Percentiles rank a stretch among this genome's conserved stretches.
Conservation (phyloP, 2,888 invertebrate species). For the Protophormia terraenovae region DNA sequence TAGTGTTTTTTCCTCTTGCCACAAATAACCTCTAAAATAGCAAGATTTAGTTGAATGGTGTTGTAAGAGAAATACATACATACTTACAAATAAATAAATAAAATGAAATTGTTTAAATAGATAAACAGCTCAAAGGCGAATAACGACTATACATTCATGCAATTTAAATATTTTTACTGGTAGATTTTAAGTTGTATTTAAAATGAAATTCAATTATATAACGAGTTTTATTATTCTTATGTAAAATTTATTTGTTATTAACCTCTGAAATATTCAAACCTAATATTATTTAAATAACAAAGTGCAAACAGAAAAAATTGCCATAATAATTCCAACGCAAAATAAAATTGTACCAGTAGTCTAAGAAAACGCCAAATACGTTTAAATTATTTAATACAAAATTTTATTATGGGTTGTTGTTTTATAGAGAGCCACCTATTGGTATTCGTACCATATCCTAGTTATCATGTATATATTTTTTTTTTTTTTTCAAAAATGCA, state of each 20-base stretch:
- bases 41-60: conserved; percentile 34
- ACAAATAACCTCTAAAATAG: conserved; percentile 55
- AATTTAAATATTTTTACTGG: background rate
- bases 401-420: too few relatives aligned
- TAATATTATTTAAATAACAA: too few relatives aligned
- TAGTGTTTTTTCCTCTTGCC: background rate
- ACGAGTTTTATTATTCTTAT: background rate
- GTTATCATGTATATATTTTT: too few relatives aligned
- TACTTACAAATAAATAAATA: conserved; percentile 12
- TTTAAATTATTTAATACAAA: too few relatives aligned
- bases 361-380: too few relatives aligned
- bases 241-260: background rate
- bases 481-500: too few relatives aligned
- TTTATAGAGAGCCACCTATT: too few relatives aligned
- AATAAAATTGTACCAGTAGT: too few relatives aligned
- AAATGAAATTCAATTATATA: background rate
- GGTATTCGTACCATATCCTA: too few relatives aligned
- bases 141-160: background rate
- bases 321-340: too few relatives aligned
- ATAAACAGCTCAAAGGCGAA: conserved; percentile 46
- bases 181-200: conserved; percentile 7
- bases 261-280: too few relatives aligned
- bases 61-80: conserved; percentile 38
- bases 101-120: conserved; percentile 54
- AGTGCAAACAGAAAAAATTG: too few relatives aligned